Conservation (phyloP, 2,797 vertebrate genomes). For the Cryptoprocta ferox region DNA sequence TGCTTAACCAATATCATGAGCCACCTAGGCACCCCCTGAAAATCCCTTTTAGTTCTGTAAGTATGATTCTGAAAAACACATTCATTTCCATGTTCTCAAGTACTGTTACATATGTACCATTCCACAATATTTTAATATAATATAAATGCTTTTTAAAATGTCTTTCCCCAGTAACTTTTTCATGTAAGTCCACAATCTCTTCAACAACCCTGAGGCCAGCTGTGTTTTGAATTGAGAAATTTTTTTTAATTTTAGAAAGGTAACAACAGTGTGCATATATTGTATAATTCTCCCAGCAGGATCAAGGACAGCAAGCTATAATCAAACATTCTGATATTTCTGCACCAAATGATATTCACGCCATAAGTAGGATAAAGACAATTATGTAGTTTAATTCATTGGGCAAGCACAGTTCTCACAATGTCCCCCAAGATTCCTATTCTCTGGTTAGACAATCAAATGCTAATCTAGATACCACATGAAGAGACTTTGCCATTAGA, state of each 20-base stretch:
- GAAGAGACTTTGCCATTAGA: not conserved
- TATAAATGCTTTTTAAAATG: constrained; percentile 55
- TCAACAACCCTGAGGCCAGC: constrained; percentile 39
- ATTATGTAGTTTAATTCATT: not conserved
- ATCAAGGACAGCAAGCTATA: not conserved
- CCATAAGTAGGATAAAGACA: not conserved
- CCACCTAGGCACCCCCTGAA: not conserved
- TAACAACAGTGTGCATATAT: constrained; percentile 23
- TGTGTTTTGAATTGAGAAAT: constrained; percentile 42
- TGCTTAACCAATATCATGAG: too few relatives aligned
- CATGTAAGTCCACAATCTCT: constrained; percentile 29
- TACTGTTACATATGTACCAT: constrained; percentile 41
- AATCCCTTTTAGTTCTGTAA: constrained; percentile 3
- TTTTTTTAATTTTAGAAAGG: constrained; percentile 55
- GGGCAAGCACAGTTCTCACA: not conserved
- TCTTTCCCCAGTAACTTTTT: constrained; percentile 52
- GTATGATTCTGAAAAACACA: constrained; percentile 49
- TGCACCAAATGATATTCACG: not conserved
- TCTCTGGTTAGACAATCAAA: not conserved
- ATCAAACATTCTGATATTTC: not conserved
- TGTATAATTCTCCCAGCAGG: not conserved
- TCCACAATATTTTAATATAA: constrained; percentile 63
- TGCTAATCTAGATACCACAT: not conserved
- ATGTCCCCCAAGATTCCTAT: not conserved
- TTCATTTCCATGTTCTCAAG: constrained; percentile 46